Base-by-base conservation (phyloP, 2,113 vertebrate species). In the Neomonachus schauinslandi region DNA sequence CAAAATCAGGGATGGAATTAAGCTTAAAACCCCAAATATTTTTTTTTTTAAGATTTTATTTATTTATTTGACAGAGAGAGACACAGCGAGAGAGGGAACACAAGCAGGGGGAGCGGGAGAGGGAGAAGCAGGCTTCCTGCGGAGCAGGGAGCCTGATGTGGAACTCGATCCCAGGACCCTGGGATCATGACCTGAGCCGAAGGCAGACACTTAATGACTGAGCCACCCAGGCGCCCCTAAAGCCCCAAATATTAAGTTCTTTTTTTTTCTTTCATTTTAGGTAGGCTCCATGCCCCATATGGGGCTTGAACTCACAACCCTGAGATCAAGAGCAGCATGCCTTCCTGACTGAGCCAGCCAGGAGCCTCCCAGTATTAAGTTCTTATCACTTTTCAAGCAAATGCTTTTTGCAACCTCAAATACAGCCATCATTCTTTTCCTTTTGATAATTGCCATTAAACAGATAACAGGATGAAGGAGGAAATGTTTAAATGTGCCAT, bases 381-480 rank as follows among this genome's bases (percentile, higher is more conserved):
- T 71, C 39, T 92, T 57, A 51, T 3, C 57, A 88, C 24, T 28
- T 94, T 71, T 3, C 14, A 77, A 69, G 21, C 21, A 69, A 92
- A 81, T n/a, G 33, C 26, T 69, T 67, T 59, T 46, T 71, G 16
- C 76, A 85, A 63, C 19, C 11, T 87, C 76, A 19, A 94, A 71
- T 42, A 85, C 1, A 80, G 19, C 5, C 7, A 10, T 33, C 36
- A 46, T 4, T 59, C 14, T 74, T 79, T 79, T 93, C 15, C 46
- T 94, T 84, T 74, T 82, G 19, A 55, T 83, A 91, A 93, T 74
- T 79, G 24, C 31, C 61, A 26, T 76, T 93, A 84, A 88, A 71
- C 51, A 95, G 57, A n/a, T 89, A 57, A 49, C 7, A 49, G 2
- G n/a, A 69, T 39, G 59, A 82, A 94, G 63, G 6, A 7, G 9